Evolutionary conservation across 2,888 invertebrate species (phyloP), one percentile per base, ranked within the genome.

Genomic region (Timema cristinae): DNA sequence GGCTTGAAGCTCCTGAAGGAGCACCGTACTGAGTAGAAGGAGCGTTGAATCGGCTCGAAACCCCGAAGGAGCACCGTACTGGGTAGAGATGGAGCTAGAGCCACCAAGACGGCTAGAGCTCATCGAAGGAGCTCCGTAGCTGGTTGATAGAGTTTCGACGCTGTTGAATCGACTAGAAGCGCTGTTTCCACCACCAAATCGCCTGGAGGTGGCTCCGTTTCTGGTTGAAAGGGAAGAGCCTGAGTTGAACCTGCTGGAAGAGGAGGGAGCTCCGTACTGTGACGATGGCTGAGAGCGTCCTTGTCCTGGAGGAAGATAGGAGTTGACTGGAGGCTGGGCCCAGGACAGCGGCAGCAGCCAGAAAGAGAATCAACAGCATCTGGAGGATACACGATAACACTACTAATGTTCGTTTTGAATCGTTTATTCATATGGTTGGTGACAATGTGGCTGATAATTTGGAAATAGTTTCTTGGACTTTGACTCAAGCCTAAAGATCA

Each of bases 171-270:
- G 32, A 32, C 32, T 32, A 32, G 32, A 32, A 32, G 32, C 32
- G 32, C 1, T 32, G 32, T 32, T 32, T 32, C 32, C 32, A 32
- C 50, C 50, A 5, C 48, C 66, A 48, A 49, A 47, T 66, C 66
- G 15, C 66, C 61, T 76, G 61, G 71, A 72, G 51, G 67, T 70
- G 50, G 70, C 54, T 1, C 82, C 82, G 61, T 84, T 83, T 15
- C 79, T 79, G 48, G 79, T 75, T 2, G 83, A 81, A 51, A 71
- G 69, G 16, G 49, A 5, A 32, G 50, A 49, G 15, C 56, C 69
- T 15, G 47, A 32, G 50, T 67, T 56, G 16, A 71, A 71, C n/a
- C 70, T 32, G 54, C 70, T 54, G 48, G 66, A 69, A 49, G 67
- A 56, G 7, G 32, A 49, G 51, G 74, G 72, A 50, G 74, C 72